phyloP scores from a whole-genome alignment of 1,140 invertebrate species.

The Drosophila chauvacae region DNA sequence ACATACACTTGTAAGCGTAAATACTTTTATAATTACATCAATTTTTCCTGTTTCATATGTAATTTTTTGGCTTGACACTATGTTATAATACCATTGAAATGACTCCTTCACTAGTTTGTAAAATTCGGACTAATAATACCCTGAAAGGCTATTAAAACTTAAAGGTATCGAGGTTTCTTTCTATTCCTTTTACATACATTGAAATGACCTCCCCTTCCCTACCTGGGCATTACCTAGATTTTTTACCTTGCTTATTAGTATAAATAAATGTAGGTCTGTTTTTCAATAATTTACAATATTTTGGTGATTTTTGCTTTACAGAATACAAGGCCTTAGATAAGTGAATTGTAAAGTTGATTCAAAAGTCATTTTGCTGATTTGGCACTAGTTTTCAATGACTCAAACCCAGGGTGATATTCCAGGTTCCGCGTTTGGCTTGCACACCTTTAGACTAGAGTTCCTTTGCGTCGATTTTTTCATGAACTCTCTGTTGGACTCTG shows the following conservation, averaged over 20 bases:
- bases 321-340: not conserved
- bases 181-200: too few relatives aligned
- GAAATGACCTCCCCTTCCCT: too few relatives aligned
- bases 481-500: not conserved
- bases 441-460: not conserved
- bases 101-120: too few relatives aligned
- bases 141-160: too few relatives aligned
- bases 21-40: too few relatives aligned
- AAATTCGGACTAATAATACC: too few relatives aligned
- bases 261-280: not conserved
- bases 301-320: not conserved
- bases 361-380: not conserved
- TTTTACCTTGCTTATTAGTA: not conserved
- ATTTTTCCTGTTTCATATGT: too few relatives aligned
- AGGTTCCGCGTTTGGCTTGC: not conserved
- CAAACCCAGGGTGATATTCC: not conserved
- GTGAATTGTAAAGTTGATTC: not conserved
- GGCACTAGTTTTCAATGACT: not conserved
- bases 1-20: too few relatives aligned
- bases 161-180: too few relatives aligned
- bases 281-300: not conserved
- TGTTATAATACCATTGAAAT: too few relatives aligned
- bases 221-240: not conserved
- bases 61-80: too few relatives aligned
- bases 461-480: not conserved